These are phyloP conservation scores for Andrena flavipes DNA, from an alignment of 2,888 invertebrate genomes.

Conservation along the genomic window DNA sequence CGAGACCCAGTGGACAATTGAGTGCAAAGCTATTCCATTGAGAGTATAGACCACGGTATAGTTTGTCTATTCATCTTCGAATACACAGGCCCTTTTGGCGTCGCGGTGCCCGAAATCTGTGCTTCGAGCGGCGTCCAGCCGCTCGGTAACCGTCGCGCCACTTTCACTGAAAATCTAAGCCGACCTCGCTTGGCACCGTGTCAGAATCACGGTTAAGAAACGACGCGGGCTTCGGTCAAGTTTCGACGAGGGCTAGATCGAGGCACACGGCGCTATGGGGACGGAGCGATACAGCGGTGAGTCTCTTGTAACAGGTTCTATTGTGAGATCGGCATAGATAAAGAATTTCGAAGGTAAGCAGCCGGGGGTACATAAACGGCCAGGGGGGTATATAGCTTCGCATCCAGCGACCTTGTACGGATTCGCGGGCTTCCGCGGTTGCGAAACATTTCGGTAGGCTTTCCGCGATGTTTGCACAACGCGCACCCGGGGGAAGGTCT, in stretches of 20 bases:
- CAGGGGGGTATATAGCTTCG: not conserved
- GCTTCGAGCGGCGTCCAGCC: constrained; percentile 17
- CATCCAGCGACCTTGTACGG: constrained; percentile 12
- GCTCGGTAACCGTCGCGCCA: constrained; percentile 47
- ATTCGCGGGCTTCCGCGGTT: constrained; percentile 46
- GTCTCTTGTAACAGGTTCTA: too few relatives aligned
- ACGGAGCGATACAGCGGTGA: not conserved
- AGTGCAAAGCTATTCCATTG: too few relatives aligned
- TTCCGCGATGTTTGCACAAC: constrained; percentile 50
- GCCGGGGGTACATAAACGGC: not conserved
- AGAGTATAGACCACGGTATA: too few relatives aligned
- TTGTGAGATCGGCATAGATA: too few relatives aligned
- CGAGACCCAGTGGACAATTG: too few relatives aligned
- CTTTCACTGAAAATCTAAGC: constrained; percentile 66
- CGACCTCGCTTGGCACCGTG: constrained; percentile 60
- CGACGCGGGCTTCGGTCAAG: constrained; percentile 50
- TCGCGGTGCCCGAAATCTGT: constrained; percentile 35
- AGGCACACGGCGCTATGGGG: not conserved
- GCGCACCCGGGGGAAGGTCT: constrained; percentile 45
- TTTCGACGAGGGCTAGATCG: constrained; percentile 35
- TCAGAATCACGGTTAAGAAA: constrained; percentile 57
- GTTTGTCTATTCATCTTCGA: too few relatives aligned
- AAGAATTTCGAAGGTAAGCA: not conserved
- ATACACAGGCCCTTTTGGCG: too few relatives aligned
- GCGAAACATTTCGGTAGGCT: constrained; percentile 54